Base-by-base conservation (phyloP, 2,888 invertebrate genomes). In the Tromatobia lineatoria region DNA sequence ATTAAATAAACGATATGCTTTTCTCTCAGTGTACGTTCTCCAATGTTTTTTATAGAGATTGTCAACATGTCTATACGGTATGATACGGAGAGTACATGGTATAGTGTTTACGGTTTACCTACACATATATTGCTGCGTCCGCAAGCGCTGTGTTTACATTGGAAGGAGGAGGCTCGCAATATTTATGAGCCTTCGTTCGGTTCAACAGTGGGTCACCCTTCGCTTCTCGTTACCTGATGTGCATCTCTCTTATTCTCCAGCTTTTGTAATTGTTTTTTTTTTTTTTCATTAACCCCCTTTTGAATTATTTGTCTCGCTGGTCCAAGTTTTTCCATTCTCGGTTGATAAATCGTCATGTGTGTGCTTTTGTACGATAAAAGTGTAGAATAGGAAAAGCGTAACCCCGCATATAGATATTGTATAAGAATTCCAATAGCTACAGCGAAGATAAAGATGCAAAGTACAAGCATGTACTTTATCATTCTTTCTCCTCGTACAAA, bases 151-250 rank as follows among this genome's bases (percentile, higher is more conserved):
- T 69, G 81, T 70, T 81, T 76, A 57, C 76, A 54, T 59, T 59
- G 75, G 70, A 81, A 76, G 70, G 52, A 70, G 64, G 70, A 64
- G 54, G 70, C 67, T 69, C 70, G 76, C 69, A 76, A 76, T 81
- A 81, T 81, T 81, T 81, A 81, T 81, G 81, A 81, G 70, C 67
- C 52, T 50, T 47, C 11, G 59, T 10, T 25, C n/a, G 45, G n/a
- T 23, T n/a, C 25, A 3, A 50, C 18, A 81, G 61, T 54, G 57
- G 81, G 75, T 76, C 81, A 57, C 59, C 69, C 54, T 47, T 71
- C 79, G 18, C 23, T 61, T 59, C 50, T 52, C 66, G 57, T 52
- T 52, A 70, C 57, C 47, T 23, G n/a, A n/a, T n/a, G 38, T 34
- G 10, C 38, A 38, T 64, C 38, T 52, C n/a, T 50, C 25, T 61